Evolutionary conservation across 2,888 invertebrate species (phyloP).

Genomic region (Ecliptopera silaceata): DNA sequence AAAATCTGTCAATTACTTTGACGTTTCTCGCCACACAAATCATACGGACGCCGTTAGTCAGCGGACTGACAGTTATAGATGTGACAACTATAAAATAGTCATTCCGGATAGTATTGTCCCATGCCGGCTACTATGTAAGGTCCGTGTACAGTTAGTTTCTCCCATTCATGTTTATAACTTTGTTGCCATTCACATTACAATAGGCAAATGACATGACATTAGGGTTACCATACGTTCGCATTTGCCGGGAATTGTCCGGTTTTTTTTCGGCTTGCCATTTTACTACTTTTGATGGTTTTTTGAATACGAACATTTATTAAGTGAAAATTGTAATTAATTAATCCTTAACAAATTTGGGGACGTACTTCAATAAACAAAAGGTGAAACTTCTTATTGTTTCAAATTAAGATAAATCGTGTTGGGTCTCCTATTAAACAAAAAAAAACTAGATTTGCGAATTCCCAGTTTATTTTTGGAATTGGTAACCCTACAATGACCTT

Average conservation of each 20-base stretch:
- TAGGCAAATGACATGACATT: constrained; percentile 15
- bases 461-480: not conserved
- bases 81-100: constrained; percentile 23
- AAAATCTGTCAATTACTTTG: constrained; percentile 21
- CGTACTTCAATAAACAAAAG: no score
- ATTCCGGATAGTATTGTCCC: constrained; percentile 11
- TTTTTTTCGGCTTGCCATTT: no score
- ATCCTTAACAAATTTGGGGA: no score
- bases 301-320: no score
- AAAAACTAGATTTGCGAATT: no score
- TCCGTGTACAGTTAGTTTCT: constrained; percentile 25
- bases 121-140: constrained; percentile 18
- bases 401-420: no score
- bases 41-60: constrained; percentile 20
- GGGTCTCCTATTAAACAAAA: no score
- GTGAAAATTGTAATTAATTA: no score
- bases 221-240: not conserved
- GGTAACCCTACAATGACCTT: constrained; percentile 20
- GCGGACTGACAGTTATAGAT: constrained; percentile 9
- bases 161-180: constrained; percentile 25
- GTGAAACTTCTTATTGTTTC: no score
- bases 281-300: no score
- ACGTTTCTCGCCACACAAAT: constrained; percentile 24
- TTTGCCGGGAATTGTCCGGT: not conserved
- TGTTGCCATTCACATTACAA: constrained; percentile 18